phyloP scores from a whole-genome alignment of 2,888 invertebrate genomes.

The Vanessa cardui region DNA sequence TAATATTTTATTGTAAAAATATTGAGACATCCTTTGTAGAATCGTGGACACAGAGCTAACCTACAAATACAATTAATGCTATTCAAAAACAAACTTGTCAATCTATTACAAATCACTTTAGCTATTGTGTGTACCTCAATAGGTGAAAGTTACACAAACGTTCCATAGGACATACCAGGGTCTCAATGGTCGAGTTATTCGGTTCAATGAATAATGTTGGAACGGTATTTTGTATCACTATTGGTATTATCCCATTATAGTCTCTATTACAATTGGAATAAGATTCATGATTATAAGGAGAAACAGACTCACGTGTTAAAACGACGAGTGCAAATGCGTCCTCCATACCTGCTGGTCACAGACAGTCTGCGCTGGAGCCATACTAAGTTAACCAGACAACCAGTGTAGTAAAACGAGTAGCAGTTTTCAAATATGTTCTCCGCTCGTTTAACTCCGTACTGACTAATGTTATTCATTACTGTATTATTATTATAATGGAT shows the following conservation, averaged over 20 bases:
- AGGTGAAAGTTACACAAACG: constrained; percentile 37
- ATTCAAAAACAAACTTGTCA: too few relatives aligned
- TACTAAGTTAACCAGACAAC: constrained; percentile 25
- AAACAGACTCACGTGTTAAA: constrained; percentile 68
- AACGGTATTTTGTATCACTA: constrained; percentile 29
- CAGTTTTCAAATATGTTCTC: constrained; percentile 22
- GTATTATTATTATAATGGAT: constrained; percentile 1
- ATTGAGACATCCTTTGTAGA: too few relatives aligned
- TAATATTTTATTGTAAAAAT: too few relatives aligned
- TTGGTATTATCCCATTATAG: background rate
- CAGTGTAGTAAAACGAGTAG: constrained; percentile 35
- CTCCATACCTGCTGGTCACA: constrained; percentile 60
- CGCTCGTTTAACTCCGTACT: constrained; percentile 11
- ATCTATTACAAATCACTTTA: background rate
- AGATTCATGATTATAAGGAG: constrained; percentile 18
- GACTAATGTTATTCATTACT: constrained; percentile 17
- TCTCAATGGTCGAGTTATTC: constrained; percentile 22
- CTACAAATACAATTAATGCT: too few relatives aligned
- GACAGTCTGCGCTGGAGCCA: constrained; percentile 45
- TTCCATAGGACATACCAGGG: constrained; percentile 22
- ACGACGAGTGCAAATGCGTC: constrained; percentile 65
- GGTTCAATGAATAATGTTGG: constrained; percentile 37
- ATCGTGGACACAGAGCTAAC: too few relatives aligned
- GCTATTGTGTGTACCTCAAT: constrained; percentile 16
- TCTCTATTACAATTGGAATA: constrained; percentile 13